phyloP scores from a whole-genome alignment of 2,797 vertebrate species.

The Okamejei kenojei region DNA sequence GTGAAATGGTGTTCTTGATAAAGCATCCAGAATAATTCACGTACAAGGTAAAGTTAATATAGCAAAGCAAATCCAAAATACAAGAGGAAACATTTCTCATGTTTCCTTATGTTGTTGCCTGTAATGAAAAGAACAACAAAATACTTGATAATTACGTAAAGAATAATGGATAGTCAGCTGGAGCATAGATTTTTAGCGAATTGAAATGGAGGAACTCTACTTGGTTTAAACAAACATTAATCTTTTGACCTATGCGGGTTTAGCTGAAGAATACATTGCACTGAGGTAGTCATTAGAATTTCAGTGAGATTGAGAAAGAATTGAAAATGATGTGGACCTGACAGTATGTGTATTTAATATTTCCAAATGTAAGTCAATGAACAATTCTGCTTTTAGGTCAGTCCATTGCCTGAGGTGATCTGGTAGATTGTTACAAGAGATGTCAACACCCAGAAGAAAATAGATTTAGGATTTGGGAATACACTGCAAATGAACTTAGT shows the following conservation, averaged over 20 bases:
- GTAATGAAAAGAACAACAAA: neutral
- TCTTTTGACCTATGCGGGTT: neutral
- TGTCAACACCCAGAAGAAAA: neutral
- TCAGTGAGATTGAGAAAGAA: neutral
- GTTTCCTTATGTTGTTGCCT: neutral
- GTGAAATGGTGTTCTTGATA: neutral
- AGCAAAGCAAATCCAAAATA: neutral
- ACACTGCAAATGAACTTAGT: neutral
- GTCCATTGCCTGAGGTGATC: neutral
- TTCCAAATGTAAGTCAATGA: constrained; percentile 16
- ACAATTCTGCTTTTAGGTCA: constrained; percentile 3
- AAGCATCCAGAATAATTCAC: neutral
- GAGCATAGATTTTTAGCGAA: neutral
- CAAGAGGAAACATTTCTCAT: neutral
- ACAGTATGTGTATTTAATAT: neutral
- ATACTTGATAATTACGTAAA: neutral
- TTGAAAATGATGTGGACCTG: neutral
- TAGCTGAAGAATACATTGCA: neutral
- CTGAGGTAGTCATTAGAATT: neutral
- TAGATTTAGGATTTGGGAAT: neutral
- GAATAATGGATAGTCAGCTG: neutral
- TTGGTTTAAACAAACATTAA: neutral
- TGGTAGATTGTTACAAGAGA: neutral
- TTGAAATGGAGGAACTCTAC: neutral
- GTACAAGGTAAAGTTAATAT: neutral